These are phyloP conservation scores for Troides aeacus DNA, from an alignment of 2,888 invertebrate species.

Conservation along the genomic window DNA sequence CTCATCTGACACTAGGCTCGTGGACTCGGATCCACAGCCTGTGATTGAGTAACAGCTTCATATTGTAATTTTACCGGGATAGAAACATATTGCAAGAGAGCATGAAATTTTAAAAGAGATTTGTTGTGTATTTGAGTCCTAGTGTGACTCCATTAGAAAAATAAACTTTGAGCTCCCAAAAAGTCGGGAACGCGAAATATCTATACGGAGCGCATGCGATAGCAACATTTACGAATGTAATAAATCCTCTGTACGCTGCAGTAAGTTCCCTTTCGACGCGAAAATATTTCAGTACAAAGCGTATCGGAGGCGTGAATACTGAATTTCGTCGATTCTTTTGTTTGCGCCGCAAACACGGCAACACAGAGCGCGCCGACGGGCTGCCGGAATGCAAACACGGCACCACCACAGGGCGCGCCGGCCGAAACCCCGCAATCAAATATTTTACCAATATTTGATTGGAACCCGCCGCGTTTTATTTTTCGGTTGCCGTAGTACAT, in stretches of 20 bases:
- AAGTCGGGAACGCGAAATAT: not conserved
- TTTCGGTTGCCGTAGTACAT: conserved; percentile 11
- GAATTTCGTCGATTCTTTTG: conserved; percentile 50
- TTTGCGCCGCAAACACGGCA: conserved; percentile 63
- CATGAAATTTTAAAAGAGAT: not conserved
- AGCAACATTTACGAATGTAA: not conserved
- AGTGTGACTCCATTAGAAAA: not conserved
- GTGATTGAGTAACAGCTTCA: too few species aligned
- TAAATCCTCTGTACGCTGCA: not conserved
- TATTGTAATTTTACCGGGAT: too few species aligned
- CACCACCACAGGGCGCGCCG: conserved; percentile 29
- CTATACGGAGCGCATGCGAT: not conserved
- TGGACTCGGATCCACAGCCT: too few species aligned
- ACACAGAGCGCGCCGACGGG: conserved; percentile 37
- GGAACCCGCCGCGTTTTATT: conserved; percentile 19
- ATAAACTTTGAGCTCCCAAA: not conserved
- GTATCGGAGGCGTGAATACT: conserved; percentile 39
- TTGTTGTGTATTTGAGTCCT: not conserved
- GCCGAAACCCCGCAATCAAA: conserved; percentile 42
- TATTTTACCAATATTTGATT: conserved; percentile 30
- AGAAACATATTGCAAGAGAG: too few species aligned
- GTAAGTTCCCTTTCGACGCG: not conserved
- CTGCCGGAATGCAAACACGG: conserved; percentile 59
- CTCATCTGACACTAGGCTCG: too few species aligned
- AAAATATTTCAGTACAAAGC: conserved; percentile 10